phyloP scores from a whole-genome alignment of 2,113 vertebrate genomes.

The Trochalopteron elliotii region DNA sequence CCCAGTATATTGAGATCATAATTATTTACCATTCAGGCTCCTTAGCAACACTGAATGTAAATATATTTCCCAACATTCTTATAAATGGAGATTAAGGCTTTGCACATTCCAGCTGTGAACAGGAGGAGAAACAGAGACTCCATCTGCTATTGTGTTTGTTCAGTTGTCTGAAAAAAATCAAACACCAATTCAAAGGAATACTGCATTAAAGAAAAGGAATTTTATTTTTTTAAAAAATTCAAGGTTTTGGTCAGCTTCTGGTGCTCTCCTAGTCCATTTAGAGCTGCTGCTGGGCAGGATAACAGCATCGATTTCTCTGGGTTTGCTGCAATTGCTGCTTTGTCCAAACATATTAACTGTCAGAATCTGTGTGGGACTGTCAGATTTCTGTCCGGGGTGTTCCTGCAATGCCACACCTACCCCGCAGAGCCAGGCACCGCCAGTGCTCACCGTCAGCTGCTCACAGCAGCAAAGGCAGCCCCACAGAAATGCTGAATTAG shows the following conservation, averaged over 20 bases:
- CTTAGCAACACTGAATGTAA: constrained; percentile 16
- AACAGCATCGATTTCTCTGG: neutral
- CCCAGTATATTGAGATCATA: neutral
- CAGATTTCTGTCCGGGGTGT: neutral
- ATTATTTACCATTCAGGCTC: constrained; percentile 1
- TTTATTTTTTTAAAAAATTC: neutral
- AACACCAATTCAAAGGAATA: neutral
- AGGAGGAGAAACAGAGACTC: neutral
- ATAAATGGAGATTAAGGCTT: neutral
- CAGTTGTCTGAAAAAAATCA: neutral
- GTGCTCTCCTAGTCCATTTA: neutral
- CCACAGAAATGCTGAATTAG: neutral
- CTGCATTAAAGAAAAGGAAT: neutral
- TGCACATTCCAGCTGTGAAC: constrained; percentile 27
- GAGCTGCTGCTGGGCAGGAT: neutral
- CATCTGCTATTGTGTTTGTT: constrained; percentile 7
- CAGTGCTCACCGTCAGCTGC: neutral
- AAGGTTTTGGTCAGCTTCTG: neutral
- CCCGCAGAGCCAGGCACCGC: neutral
- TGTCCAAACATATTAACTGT: neutral
- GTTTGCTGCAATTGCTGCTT: neutral
- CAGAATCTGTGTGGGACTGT: neutral
- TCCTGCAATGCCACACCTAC: neutral
- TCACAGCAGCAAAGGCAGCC: neutral
- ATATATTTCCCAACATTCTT: neutral